These are phyloP conservation scores for Pagetopsis macropterus DNA, from an alignment of 2,797 vertebrate genomes.

Conservation along the genomic window DNA sequence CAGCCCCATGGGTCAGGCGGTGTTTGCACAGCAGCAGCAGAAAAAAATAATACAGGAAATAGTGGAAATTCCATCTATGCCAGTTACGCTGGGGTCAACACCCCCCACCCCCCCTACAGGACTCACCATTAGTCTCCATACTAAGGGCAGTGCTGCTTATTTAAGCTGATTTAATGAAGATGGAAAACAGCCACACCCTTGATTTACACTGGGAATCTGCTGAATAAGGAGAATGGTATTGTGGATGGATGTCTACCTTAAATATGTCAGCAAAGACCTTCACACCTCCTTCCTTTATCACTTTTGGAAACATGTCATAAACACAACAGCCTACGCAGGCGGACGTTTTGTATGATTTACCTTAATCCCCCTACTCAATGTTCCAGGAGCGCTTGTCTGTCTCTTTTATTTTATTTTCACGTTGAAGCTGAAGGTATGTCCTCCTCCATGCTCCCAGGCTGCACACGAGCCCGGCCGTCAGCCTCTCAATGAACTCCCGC, in stretches of 20 bases:
- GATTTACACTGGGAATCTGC: slow-evolving; percentile 54
- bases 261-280: slow-evolving; percentile 51
- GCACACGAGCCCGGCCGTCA: slow-evolving; percentile 56
- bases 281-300: slow-evolving; percentile 48
- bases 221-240: slow-evolving; percentile 53
- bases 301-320: slow-evolving; percentile 45
- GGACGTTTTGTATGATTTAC: slow-evolving; percentile 43
- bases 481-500: slow-evolving; percentile 73
- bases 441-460: slow-evolving; percentile 38
- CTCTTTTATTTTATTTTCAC: slow-evolving; percentile 35
- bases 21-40: slow-evolving; percentile 75
- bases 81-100: slow-evolving; percentile 48
- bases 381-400: slow-evolving; percentile 43
- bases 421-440: slow-evolving; percentile 44
- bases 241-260: slow-evolving; percentile 50
- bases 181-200: slow-evolving; percentile 46
- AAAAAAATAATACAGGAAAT: slow-evolving; percentile 76
- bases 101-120: neutral
- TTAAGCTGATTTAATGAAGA: slow-evolving; percentile 68
- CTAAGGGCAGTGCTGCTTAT: slow-evolving; percentile 53
- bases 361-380: slow-evolving; percentile 41
- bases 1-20: slow-evolving; percentile 59
- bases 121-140: slow-evolving; percentile 16
- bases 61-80: slow-evolving; percentile 76
- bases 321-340: slow-evolving; percentile 28